Evolutionary conservation across 2,888 invertebrate genomes (phyloP).

Genomic region (Ephialtes manifestator): DNA sequence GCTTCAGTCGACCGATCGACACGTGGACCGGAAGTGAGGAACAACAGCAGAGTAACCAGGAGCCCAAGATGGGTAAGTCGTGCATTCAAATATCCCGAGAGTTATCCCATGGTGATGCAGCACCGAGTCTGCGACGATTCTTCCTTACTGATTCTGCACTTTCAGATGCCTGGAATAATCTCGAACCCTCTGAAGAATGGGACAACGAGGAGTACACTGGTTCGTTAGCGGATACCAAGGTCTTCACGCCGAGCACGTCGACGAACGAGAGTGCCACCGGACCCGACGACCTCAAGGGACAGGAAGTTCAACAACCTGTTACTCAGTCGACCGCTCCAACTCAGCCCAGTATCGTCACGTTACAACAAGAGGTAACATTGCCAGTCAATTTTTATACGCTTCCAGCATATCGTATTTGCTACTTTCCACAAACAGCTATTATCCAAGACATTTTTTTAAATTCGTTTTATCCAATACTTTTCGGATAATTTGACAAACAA

Average conservation of each 20-base stretch:
- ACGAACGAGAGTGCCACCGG: slow-evolving; percentile 76
- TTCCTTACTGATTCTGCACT: slow-evolving; percentile 75
- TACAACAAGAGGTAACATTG: slow-evolving; percentile 78
- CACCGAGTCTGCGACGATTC: slow-evolving; percentile 86
- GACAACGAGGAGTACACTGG: slow-evolving; percentile 97
- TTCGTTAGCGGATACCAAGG: slow-evolving; percentile 97
- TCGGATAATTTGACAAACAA: no score
- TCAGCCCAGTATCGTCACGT: slow-evolving; percentile 73
- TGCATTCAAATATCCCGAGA: neutral
- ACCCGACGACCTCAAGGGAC: slow-evolving; percentile 75
- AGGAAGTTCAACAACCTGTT: slow-evolving; percentile 75
- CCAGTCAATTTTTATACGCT: neutral
- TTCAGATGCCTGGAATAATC: slow-evolving; percentile 87
- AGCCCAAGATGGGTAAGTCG: slow-evolving; percentile 81
- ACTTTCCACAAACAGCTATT: no score
- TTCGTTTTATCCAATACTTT: no score
- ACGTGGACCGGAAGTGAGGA: slow-evolving; percentile 87
- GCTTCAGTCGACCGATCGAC: slow-evolving; percentile 87
- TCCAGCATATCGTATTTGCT: no score
- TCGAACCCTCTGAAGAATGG: slow-evolving; percentile 93
- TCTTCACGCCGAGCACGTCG: slow-evolving; percentile 92
- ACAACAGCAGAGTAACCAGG: slow-evolving; percentile 80
- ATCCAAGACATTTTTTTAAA: no score
- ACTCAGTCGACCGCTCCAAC: slow-evolving; percentile 74
- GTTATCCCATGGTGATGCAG: slow-evolving; percentile 42